Evolutionary conservation across 2,113 vertebrate genomes (phyloP), one percentile per base, ranked within the genome.

Genomic region (Planiliza haematocheilus): DNA sequence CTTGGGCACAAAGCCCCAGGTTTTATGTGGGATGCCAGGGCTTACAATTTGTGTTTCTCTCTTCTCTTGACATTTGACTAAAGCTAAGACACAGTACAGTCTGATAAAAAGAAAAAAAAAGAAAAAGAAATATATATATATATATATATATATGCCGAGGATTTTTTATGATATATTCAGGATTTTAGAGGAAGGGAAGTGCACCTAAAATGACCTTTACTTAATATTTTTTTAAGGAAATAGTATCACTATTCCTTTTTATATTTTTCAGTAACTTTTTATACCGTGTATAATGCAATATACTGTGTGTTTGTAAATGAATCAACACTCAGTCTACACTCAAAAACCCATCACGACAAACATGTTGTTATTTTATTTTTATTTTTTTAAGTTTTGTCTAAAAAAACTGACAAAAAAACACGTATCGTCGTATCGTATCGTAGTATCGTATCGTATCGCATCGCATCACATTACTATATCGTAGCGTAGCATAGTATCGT

Each of bases 11-110:
- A 67, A 64, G 65, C 81, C 51, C 30, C 46, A 0, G 74, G 49
- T 68, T 63, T 37, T 72, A 46, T 11, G 56, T 41, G 46, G 73
- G 37, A 78, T 34, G 17, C 18, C 51, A 8, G 43, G 43, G 20
- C 21, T 74, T 52, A 56, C 38, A 6, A 34, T 64, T 56, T 46
- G 6, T 34, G 41, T 48, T 61, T 45, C 50, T 66, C 7, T 39
- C 7, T 18, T 17, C 18, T 59, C 8, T 8, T 75, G 75, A 52
- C 58, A 38, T 76, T 72, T 51, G 16, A 68, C 46, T 52, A 65
- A 82, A 52, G 18, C 51, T 39, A 18, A 39, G 34, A 39, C 17
- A 7, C 38, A 10, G 16, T 43, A 43, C 36, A n/a, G n/a, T 18
- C 53, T 43, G 34, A 71, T 34, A 1, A 57, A 7, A 70, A 36